Evolutionary conservation across 53 echinoderm and acorn worm genomes (phyloP).

Genomic region (Actinopyga echinites): DNA sequence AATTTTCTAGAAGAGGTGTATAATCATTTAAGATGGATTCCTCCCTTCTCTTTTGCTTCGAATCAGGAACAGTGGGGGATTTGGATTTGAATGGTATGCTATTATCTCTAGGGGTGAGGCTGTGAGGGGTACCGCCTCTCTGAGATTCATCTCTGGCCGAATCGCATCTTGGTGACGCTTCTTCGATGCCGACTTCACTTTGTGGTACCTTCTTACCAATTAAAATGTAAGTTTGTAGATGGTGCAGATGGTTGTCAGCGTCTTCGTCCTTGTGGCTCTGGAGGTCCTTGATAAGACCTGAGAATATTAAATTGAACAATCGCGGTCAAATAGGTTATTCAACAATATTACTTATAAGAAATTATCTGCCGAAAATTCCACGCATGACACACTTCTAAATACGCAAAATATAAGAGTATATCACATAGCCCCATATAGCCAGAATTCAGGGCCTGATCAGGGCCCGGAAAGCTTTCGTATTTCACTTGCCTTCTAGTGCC

Average conservation of each 20-base stretch:
- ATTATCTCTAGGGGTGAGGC: neutral
- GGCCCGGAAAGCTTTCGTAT: no score
- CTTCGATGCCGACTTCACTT: neutral
- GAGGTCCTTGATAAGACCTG: constrained; percentile 21
- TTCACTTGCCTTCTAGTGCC: no score
- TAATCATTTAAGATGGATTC: neutral
- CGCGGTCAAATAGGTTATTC: no score
- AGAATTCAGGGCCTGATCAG: no score
- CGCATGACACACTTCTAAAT: no score
- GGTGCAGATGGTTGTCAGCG: constrained; percentile 1
- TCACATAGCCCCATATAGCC: no score
- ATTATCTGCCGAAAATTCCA: no score
- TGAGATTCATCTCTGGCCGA: neutral
- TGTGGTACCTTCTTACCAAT: neutral
- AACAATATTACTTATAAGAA: no score
- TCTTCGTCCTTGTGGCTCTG: constrained; percentile 5
- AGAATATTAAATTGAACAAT: neutral
- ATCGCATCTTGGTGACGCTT: neutral
- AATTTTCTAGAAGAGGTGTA: neutral
- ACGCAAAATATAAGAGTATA: no score
- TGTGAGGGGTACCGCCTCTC: neutral
- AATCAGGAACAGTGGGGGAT: neutral
- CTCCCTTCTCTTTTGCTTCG: constrained; percentile 5
- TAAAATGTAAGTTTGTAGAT: constrained; percentile 17
- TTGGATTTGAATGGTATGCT: neutral